Conservation (phyloP, 1,140 invertebrate species). For the Drosophila sturtevanti region DNA sequence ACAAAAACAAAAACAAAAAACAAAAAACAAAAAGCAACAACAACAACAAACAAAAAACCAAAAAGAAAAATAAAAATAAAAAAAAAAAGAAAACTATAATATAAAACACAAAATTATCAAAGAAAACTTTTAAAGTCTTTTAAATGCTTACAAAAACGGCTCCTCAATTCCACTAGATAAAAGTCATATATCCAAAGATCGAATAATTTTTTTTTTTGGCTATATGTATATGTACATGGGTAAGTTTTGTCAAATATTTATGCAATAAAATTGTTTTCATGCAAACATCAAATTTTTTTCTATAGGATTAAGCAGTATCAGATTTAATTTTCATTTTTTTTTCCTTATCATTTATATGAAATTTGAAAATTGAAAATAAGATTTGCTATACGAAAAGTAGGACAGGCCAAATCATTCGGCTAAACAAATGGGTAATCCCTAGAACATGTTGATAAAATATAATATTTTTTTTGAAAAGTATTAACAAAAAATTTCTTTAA, state of each 20-base stretch:
- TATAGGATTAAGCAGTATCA: too few species aligned
- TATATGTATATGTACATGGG: background rate
- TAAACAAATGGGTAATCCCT: background rate
- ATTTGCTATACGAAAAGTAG: background rate
- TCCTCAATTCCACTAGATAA: too few species aligned
- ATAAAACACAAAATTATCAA: constrained; percentile 62
- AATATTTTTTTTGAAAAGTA: background rate
- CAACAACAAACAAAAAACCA: constrained; percentile 28
- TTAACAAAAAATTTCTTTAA: background rate
- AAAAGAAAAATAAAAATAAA: constrained; percentile 30
- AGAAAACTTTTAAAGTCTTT: constrained; percentile 14
- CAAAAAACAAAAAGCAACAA: constrained; percentile 15
- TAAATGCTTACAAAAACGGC: too few species aligned
- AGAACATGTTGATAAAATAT: background rate
- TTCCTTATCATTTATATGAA: too few species aligned
- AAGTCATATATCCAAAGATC: too few species aligned
- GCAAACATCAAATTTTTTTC: background rate
- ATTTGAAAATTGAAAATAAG: too few species aligned
- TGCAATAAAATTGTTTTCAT: too few species aligned
- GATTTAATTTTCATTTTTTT: too few species aligned
- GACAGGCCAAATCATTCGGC: background rate
- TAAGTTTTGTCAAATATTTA: background rate
- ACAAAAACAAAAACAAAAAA: constrained; percentile 35
- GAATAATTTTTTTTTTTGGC: too few species aligned
- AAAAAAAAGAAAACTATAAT: constrained; percentile 45